Evolutionary conservation across 92 coral and sea anemone genomes (phyloP).

Genomic region (Ricordea florida): DNA sequence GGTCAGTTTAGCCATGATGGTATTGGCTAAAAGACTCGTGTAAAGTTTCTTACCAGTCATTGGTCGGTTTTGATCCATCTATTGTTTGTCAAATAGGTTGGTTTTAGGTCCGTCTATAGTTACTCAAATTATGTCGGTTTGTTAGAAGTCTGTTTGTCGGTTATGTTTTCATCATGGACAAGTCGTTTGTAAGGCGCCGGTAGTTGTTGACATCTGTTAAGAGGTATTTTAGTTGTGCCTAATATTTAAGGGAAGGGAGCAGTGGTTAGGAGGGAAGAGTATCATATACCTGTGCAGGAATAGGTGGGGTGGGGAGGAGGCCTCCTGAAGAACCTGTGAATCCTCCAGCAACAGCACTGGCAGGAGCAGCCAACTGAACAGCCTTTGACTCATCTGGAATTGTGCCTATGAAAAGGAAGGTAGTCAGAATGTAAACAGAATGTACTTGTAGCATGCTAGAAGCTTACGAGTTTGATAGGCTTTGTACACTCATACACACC

Average conservation of each 20-base stretch:
- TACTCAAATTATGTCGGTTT: too few species aligned
- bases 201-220: too few species aligned
- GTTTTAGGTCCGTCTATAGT: too few species aligned
- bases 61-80: too few species aligned
- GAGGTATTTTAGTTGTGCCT: not conserved
- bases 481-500: conserved; percentile 7
- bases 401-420: conserved; percentile 24
- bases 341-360: conserved; percentile 74
- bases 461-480: not conserved
- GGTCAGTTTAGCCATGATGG: too few species aligned
- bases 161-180: too few species aligned
- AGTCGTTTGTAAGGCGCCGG: too few species aligned
- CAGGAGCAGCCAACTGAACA: conserved; percentile 78
- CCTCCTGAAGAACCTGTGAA: conserved; percentile 71
- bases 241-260: not conserved
- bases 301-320: conserved; percentile 68
- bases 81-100: too few species aligned
- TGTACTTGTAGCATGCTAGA: not conserved
- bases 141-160: too few species aligned
- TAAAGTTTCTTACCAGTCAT: too few species aligned
- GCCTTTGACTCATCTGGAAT: conserved; percentile 87
- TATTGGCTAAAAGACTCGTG: too few species aligned
- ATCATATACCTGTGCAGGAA: conserved; percentile 24
- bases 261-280: not conserved
- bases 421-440: not conserved